Evolutionary conservation across 2,113 vertebrate genomes (phyloP).

Genomic region (Turdus rufiventris): DNA sequence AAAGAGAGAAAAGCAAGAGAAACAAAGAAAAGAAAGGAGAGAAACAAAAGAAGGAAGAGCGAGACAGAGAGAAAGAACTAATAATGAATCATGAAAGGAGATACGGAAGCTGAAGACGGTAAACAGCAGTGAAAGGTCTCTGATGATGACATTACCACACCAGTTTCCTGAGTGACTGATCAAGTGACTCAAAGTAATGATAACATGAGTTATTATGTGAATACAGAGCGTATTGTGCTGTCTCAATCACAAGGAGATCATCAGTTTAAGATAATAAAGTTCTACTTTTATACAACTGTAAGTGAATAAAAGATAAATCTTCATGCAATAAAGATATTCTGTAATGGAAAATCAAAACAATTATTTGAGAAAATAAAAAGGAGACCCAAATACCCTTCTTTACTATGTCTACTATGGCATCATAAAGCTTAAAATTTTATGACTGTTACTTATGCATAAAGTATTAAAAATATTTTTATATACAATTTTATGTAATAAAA

Average conservation of each 20-base stretch:
- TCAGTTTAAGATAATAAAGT: background rate
- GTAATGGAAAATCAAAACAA: background rate
- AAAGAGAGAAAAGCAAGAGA: background rate
- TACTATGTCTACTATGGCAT: background rate
- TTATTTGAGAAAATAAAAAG: background rate
- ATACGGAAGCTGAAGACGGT: background rate
- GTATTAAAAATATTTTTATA: background rate
- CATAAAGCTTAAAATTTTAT: background rate
- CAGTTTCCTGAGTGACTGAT: constrained; percentile 8
- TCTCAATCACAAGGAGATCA: constrained; percentile 41
- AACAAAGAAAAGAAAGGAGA: too few relatives aligned
- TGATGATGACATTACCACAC: background rate
- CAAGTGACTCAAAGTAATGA: constrained; percentile 48
- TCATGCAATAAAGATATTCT: background rate
- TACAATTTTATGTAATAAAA: background rate
- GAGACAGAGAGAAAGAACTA: too few relatives aligned
- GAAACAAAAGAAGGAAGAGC: too few relatives aligned
- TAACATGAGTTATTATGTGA: constrained; percentile 21
- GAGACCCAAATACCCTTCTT: background rate
- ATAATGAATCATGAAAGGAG: background rate
- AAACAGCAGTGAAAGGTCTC: constrained; percentile 5
- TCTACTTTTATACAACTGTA: background rate
- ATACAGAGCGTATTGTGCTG: constrained; percentile 53
- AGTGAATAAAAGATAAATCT: background rate
- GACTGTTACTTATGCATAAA: accelerated